Base-by-base conservation (phyloP, 2,888 invertebrate genomes). In the Mylabris sibirica region DNA sequence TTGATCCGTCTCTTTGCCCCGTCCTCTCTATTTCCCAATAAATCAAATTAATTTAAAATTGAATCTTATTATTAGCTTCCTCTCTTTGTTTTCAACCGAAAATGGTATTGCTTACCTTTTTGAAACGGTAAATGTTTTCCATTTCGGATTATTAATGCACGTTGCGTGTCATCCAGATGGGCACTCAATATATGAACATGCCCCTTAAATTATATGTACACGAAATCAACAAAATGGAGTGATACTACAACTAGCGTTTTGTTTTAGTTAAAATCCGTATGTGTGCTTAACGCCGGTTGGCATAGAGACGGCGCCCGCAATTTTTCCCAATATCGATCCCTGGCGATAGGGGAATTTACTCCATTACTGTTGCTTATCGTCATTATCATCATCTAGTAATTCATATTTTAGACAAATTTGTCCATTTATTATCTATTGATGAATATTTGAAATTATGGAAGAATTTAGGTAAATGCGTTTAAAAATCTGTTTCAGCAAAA, bases 41-140 rank as follows among this genome's bases (percentile, higher is more conserved):
- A 26, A 57, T n/a, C n/a, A 26, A 57, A 57, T 57, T 14, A 26
- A 26, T n/a, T 24, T 0, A 53, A 53, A 53, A 9, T 53, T 53
- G 20, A 53, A 22, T 53, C 3, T 2, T 20, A 9, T 20, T 20
- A 49, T 24, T 24, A 6, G 14, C 14, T 24, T 12, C 9, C 4
- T 60, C 8, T 30, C 1, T 60, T 35, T 35, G 20, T n/a, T n/a
- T 22, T 35, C 17, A 14, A 9, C 22, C n/a, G 30, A 30, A 14
- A n/a, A 26, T 26, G 24, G 57, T 22, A 26, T 24, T 57, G 71
- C 74, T 81, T 84, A 84, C 84, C 84, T 84, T 84, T 83, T 84
- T 84, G 76, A 84, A 81, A 72, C 82, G 81, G 81, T 79, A 83
- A 81, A 84, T 81, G 81, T 79, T 83, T 82, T 84, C 83, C 84